Evolutionary conservation across 2,888 invertebrate species (phyloP), one percentile per base, ranked within the genome.

Genomic region (Erebia epiphron): DNA sequence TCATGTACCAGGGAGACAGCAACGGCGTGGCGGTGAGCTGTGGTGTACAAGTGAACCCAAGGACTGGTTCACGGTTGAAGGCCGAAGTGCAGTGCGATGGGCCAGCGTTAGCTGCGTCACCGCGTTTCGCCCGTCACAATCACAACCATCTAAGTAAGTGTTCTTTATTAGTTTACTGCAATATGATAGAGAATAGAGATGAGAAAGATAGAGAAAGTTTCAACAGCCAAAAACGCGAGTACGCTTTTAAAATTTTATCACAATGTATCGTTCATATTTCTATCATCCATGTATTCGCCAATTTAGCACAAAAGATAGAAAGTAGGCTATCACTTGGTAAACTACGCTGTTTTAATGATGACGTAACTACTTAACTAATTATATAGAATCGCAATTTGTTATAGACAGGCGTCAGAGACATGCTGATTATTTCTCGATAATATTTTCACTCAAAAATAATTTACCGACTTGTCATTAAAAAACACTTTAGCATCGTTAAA

Each of bases 91-190:
- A 87, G 57, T 90, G 92, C 83, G 91, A 90, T 26, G 88, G 91
- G 13, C 83, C 88, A 1, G 79, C 85, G 89, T 96, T 79, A 3
- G 87, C 87, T 86, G 97, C 79, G 85, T 97, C 78, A 90, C 95
- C 76, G 95, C 97, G 92, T 68, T 92, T 91, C 79, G 95, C 97
- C 79, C 94, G 96, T 62, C 94, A 96, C 78, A 97, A 98, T 82
- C 94, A 96, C 82, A 96, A 97, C 74, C 96, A 97, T 80, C 88
- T 87, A 16, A 85, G 92, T 92, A 76, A 86, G 87, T 75, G 41
- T 68, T 41, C 26, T 16, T 11, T 16, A 57, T n/a, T 14, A 14
- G 14, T 1, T 60, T 16, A 13, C 10, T 14, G 14, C 8, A 13
- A 18, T 26, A 13, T 26, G 26, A 26, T 14, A 56, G 13, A 56